Percentiles rank a stretch among this genome's conserved stretches.
Conservation (phyloP, 2,888 invertebrate species). For the Dilophus febrilis region DNA sequence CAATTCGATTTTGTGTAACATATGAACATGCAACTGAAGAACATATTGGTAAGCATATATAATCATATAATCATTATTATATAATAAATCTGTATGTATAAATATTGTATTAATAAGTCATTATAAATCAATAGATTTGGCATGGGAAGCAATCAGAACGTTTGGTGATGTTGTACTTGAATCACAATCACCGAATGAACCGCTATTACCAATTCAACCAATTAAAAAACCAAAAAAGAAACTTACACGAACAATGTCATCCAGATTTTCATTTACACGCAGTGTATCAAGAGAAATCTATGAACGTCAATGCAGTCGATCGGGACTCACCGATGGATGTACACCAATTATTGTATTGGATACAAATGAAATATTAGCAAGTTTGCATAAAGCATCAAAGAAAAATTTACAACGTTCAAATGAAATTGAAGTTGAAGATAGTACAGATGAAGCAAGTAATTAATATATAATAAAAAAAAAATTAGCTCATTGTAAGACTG, state of each 20-base stretch:
- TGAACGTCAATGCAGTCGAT: constrained; percentile 23
- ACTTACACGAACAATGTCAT: constrained; percentile 27
- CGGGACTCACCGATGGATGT: constrained; percentile 28
- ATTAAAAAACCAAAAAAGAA: constrained; percentile 19
- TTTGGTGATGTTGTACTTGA: constrained; percentile 40
- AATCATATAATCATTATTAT: neutral
- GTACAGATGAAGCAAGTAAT: constrained; percentile 27
- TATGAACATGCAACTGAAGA: constrained; percentile 57
- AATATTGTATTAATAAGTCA: too few relatives aligned
- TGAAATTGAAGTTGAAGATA: constrained; percentile 20
- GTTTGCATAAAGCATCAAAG: constrained; percentile 22
- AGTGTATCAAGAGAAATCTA: constrained; percentile 30
- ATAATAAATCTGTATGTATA: too few relatives aligned
- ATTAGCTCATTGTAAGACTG: too few relatives aligned
- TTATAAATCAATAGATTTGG: constrained; percentile 35
- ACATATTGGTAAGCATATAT: constrained; percentile 36
- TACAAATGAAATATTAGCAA: constrained; percentile 22
- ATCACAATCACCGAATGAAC: constrained; percentile 2
- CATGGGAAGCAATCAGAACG: constrained; percentile 42
- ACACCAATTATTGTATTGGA: constrained; percentile 29
- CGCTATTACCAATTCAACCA: neutral
- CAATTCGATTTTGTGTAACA: constrained; percentile 65
- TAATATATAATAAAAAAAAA: too few relatives aligned
- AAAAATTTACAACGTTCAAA: constrained; percentile 14
- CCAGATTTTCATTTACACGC: constrained; percentile 30